These are phyloP conservation scores for Cheiracanthium punctorium DNA, from an alignment of 2,888 invertebrate species.

Conservation along the genomic window DNA sequence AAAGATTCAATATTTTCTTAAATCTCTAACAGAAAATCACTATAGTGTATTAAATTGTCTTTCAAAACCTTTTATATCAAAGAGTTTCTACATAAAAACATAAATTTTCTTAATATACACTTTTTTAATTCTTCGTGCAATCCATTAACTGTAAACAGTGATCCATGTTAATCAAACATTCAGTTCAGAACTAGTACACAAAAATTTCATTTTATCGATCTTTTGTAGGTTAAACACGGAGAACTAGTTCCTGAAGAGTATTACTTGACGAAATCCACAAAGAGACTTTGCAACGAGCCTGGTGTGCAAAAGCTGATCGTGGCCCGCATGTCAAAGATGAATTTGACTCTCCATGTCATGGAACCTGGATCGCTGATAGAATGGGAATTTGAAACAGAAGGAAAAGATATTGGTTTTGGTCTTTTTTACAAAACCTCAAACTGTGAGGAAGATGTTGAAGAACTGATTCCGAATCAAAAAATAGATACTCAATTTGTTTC, in stretches of 20 bases:
- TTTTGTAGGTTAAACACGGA: constrained; percentile 41
- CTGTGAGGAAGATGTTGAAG: constrained; percentile 6
- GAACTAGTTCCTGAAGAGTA: constrained; percentile 30
- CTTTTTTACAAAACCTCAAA: constrained; percentile 12
- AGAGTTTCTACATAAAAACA: no score
- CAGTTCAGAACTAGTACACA: not conserved
- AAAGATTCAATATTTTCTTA: no score
- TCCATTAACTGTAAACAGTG: no score
- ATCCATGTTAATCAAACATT: not conserved
- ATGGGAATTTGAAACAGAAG: constrained; percentile 60
- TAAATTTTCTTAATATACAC: no score
- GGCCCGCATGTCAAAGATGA: constrained; percentile 38
- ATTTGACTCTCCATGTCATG: constrained; percentile 5
- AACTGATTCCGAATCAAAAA: constrained; percentile 50
- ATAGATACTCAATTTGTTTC: constrained; percentile 41
- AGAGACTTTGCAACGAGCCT: constrained; percentile 19
- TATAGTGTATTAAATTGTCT: no score
- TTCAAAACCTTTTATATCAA: no score
- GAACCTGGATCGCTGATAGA: constrained; percentile 45
- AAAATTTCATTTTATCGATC: not conserved
- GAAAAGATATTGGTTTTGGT: constrained; percentile 48
- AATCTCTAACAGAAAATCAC: no score
- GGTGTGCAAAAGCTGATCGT: constrained; percentile 28
- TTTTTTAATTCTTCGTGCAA: no score
- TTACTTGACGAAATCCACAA: constrained; percentile 16